Evolutionary conservation across 2,888 invertebrate genomes (phyloP).

Genomic region (Peribatodes rhomboidaria): DNA sequence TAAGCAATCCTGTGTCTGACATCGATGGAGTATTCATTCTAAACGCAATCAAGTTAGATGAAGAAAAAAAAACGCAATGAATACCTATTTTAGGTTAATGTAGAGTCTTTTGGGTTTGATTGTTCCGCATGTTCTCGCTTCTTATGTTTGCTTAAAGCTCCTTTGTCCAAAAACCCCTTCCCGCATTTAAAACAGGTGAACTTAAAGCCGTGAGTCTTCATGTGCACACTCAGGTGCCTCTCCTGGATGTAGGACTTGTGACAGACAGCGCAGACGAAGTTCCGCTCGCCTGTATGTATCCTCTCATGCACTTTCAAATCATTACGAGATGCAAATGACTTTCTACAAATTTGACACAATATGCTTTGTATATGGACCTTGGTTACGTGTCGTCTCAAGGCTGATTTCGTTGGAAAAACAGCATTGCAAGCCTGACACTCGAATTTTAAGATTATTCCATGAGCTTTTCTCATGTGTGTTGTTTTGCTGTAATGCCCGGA

Average conservation of each 20-base stretch:
- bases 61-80: no score
- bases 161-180: constrained; percentile 69
- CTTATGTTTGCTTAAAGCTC: constrained; percentile 73
- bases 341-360: constrained; percentile 74
- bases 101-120: constrained; percentile 71
- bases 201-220: constrained; percentile 70
- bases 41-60: no score
- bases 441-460: constrained; percentile 74
- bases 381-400: constrained; percentile 75
- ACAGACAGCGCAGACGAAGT: constrained; percentile 72
- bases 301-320: constrained; percentile 74
- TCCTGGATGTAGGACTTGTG: constrained; percentile 79
- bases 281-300: constrained; percentile 75
- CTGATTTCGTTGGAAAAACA: constrained; percentile 68
- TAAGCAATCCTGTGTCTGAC: no score
- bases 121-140: constrained; percentile 54
- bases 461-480: constrained; percentile 74
- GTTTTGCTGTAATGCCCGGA: constrained; percentile 77
- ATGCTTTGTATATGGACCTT: constrained; percentile 75
- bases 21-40: no score
- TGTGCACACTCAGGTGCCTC: constrained; percentile 74
- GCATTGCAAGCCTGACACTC: constrained; percentile 72
- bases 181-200: constrained; percentile 69
- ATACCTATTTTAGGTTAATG: constrained; percentile 37
- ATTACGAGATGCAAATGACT: constrained; percentile 74